Evolutionary conservation across 2,888 invertebrate genomes (phyloP), one percentile per base, ranked within the genome.

Genomic region (Nomada hirtipes): DNA sequence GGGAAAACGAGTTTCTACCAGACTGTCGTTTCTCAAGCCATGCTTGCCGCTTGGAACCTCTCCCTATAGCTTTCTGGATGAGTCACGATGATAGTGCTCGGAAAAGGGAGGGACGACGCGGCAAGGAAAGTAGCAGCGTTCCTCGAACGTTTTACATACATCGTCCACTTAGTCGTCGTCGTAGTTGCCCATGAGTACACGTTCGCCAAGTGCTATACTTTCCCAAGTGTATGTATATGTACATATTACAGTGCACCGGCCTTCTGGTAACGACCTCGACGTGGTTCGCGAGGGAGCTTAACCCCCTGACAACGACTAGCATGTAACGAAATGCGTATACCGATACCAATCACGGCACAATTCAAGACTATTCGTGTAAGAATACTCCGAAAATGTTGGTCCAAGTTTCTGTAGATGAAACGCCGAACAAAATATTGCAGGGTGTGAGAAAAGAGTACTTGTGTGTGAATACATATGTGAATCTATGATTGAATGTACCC

Each of bases 71-170:
- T 76, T 87, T 79, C 75, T 59, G 77, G 82, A 84, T 90, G 91
- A 91, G 86, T 91, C 90, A 90, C 72, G 74, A 80, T 84, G 88
- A 87, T 89, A 87, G 87, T 65, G 79, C 64, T 61, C 23, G 50
- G 76, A 74, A 79, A 88, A 90, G 89, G 88, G 82, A 84, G 78
- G 68, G 36, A 63, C 26, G 83, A 81, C 18, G 82, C 67, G 23
- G 60, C 76, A 60, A 50, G 68, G 76, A 82, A 82, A 77, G 36
- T 36, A 53, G 52, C 65, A 67, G 63, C 60, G 61, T 74, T 26
- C 44, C 26, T 52, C 52, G 55, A 65, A 36, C 57, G 20, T 44
- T 26, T 29, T 67, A 18, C 64, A 18, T 29, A 55, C 11, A 11
- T 23, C 29, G 47, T 57, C 67, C 18, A 57, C 68, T 44, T 59